Evolutionary conservation across 2,797 vertebrate genomes (phyloP).

Genomic region (Salmo trutta): DNA sequence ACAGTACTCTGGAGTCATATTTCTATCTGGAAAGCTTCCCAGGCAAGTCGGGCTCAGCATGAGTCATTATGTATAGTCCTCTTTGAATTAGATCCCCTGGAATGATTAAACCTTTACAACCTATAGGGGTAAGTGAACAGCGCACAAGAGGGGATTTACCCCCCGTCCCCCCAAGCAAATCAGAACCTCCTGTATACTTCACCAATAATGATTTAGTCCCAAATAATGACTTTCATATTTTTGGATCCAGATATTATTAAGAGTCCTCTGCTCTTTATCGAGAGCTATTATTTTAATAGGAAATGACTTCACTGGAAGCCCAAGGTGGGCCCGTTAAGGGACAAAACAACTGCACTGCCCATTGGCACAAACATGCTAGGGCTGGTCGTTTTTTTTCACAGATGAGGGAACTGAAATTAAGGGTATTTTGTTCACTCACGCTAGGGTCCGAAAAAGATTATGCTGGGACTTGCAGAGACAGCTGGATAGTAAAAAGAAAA

Average conservation of each 20-base stretch:
- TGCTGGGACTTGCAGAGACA: slow-evolving; percentile 68
- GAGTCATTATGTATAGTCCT: slow-evolving; percentile 29
- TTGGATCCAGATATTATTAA: slow-evolving; percentile 40
- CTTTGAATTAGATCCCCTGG: slow-evolving; percentile 31
- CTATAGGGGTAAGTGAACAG: slow-evolving; percentile 38
- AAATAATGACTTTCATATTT: slow-evolving; percentile 62
- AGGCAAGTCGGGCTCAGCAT: slow-evolving; percentile 32
- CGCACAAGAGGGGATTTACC: slow-evolving; percentile 27
- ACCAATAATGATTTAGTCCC: slow-evolving; percentile 18
- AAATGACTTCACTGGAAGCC: slow-evolving; percentile 53
- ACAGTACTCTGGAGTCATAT: slow-evolving; percentile 27
- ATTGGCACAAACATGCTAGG: slow-evolving; percentile 39
- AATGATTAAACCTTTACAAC: slow-evolving; percentile 47
- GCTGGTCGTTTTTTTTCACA: slow-evolving; percentile 5
- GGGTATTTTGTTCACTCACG: slow-evolving; percentile 42
- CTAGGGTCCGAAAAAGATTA: slow-evolving; percentile 70
- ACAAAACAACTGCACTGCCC: slow-evolving; percentile 28
- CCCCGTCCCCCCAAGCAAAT: slow-evolving; percentile 14
- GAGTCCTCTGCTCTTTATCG: slow-evolving; percentile 45
- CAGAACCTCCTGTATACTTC: slow-evolving; percentile 39
- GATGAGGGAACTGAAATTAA: slow-evolving; percentile 32
- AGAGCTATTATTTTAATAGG: slow-evolving; percentile 54
- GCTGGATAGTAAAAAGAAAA: slow-evolving; percentile 45
- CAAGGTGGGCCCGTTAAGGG: slow-evolving; percentile 46
- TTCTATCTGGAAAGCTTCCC: slow-evolving; percentile 30